Evolutionary conservation across 2,113 vertebrate genomes (phyloP), one percentile per base, ranked within the genome.

Genomic region (Silurus asotus): DNA sequence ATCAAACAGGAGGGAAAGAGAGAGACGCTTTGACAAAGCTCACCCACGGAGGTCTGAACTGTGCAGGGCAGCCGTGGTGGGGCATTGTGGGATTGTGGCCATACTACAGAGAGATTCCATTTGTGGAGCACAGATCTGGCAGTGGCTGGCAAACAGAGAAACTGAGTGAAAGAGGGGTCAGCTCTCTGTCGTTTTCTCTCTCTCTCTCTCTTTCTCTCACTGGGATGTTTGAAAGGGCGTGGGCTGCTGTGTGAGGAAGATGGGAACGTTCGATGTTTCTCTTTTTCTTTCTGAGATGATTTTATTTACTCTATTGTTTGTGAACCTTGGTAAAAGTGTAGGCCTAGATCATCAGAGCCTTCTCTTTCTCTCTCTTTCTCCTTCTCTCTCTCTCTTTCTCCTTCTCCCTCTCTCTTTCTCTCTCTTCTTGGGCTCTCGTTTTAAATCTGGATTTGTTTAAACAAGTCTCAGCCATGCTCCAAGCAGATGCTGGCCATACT

Each of bases 401-500:
- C 83, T 15, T 37, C 11, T 23, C 0, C 76, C 23, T 87, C 81
- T 75, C 81, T 55, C 55, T 85, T 72, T 78, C 84, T 81, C 83
- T 37, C 62, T 9, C 48, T 81, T 74, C 90, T 82, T 89, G 67
- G 10, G 89, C 83, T 53, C 9, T 45, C 45, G 14, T 61, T 74
- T 61, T 62, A 56, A 59, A 86, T 91, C 91, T 93, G 93, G 92
- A 92, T 90, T 91, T 88, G 90, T 90, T 93, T 93, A 92, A 90
- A 83, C 81, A 83, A 61, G 77, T 88, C 90, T 89, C 90, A 82
- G 86, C 78, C 76, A 89, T 92, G 89, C 91, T 76, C 79, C 58
- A 69, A 83, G 83, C 93, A 93, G 91, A 93, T 94, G 93, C 90
- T 78, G n/a, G 83, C 88, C 88, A 91, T 91, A 91, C 88, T 92